Evolutionary conservation across 1,140 invertebrate genomes (phyloP).

Genomic region (Magallana ariakensis): DNA sequence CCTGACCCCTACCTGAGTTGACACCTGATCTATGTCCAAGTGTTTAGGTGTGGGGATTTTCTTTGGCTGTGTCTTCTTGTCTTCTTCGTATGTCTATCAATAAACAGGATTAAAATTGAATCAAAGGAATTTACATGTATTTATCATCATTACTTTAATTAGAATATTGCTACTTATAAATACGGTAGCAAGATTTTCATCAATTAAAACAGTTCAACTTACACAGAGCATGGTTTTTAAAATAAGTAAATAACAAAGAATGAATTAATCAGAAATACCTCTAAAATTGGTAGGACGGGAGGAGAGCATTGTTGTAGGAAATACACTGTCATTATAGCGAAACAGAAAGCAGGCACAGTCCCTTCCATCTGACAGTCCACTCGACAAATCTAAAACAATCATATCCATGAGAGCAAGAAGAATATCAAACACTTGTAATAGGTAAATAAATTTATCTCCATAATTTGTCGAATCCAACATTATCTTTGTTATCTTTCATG

Average conservation of each 20-base stretch:
- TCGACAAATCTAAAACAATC: slow-evolving; percentile 71
- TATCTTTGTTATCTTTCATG: too few relatives aligned
- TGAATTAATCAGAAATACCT: slow-evolving; percentile 58
- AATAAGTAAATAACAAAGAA: too few relatives aligned
- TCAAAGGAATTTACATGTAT: not conserved
- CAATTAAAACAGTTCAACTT: too few relatives aligned
- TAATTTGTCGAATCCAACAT: too few relatives aligned
- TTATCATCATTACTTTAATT: not conserved
- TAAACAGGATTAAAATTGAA: not conserved
- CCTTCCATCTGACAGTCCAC: slow-evolving; percentile 77
- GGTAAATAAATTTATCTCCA: too few relatives aligned
- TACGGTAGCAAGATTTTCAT: too few relatives aligned
- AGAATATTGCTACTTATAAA: too few relatives aligned
- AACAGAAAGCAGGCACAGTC: slow-evolving; percentile 76
- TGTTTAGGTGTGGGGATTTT: not conserved
- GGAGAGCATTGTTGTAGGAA: slow-evolving; percentile 75
- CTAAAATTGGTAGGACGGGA: slow-evolving; percentile 75
- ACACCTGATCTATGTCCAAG: not conserved
- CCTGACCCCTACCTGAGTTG: not conserved
- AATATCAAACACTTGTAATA: too few relatives aligned
- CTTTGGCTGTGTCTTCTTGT: not conserved
- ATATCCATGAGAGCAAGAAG: not conserved
- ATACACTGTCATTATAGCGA: slow-evolving; percentile 76
- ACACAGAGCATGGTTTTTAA: too few relatives aligned
- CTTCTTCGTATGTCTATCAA: not conserved